Evolutionary conservation across 1,140 invertebrate genomes (phyloP).

Genomic region (Apis dorsata): DNA sequence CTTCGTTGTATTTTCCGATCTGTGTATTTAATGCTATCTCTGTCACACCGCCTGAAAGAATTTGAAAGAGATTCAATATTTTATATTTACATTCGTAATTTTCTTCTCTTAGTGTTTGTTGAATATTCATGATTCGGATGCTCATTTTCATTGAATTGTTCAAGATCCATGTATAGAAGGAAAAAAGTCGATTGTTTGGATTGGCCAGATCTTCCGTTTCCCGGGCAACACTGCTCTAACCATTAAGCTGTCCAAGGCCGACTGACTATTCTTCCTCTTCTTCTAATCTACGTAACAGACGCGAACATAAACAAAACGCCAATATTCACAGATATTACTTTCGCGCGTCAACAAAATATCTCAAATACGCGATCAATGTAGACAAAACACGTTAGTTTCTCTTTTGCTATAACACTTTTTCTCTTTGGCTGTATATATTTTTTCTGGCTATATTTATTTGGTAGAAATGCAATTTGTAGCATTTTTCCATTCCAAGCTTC

Average conservation of each 20-base stretch:
- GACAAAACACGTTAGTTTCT: slow-evolving; percentile 21
- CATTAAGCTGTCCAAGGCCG: too few relatives aligned
- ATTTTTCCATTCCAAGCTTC: too few relatives aligned
- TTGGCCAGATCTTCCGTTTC: too few relatives aligned
- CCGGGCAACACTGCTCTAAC: too few relatives aligned
- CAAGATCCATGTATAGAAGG: too few relatives aligned
- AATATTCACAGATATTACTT: not conserved
- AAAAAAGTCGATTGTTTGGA: too few relatives aligned
- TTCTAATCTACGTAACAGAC: too few relatives aligned
- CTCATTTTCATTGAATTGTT: not conserved
- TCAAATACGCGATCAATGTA: not conserved
- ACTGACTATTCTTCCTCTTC: too few relatives aligned
- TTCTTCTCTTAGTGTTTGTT: too few relatives aligned
- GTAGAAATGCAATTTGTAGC: not conserved
- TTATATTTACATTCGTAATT: too few relatives aligned
- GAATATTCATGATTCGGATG: not conserved
- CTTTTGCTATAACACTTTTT: not conserved
- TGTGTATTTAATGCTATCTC: not conserved
- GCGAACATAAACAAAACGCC: too few relatives aligned
- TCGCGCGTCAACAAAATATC: not conserved
- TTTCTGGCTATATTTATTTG: not conserved
- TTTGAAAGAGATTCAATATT: not conserved
- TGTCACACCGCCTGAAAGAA: not conserved
- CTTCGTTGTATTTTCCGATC: not conserved
- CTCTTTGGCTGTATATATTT: not conserved